Base-by-base conservation (phyloP, 92 coral and sea anemone genomes). In the Chrysogorgia sp. region DNA sequence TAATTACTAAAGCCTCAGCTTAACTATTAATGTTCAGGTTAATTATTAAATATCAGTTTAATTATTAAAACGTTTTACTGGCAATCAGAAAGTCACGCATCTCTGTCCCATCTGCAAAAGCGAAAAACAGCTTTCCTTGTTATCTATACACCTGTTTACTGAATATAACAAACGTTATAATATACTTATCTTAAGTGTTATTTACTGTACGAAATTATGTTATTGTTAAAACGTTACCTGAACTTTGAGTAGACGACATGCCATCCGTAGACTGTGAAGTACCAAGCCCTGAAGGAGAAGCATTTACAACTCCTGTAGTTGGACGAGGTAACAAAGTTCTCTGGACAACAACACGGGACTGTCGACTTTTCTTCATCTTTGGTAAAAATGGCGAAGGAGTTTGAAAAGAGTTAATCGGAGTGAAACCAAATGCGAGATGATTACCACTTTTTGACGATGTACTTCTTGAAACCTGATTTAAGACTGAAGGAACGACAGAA, bases 311-410 rank as follows among this genome's bases (percentile, higher is more conserved):
- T 49, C 64, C 34, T 29, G 78, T 31, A 14, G 75, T 80, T 49
- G 99, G 99, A 33, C 97, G 77, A 67, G 99, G 99, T 45, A 96
- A 47, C 69, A 96, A 66, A 40, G 88, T 96, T 81, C 97, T 89
- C 52, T 91, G 96, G 33, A 83, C 83, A 35, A 86, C 81, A 53
- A 69, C 85, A 62, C 47, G 79, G 34, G 96, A 82, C 45, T 77
- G 71, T 23, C 82, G 89, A 41, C 79, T 88, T 45, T 82, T 90
- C 58, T 79, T 86, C 60, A 83, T 75, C 30, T 83, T 84, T 7
- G 74, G 57, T 14, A 72, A 23, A 34, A 72, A 32, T 7, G 79
- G 79, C 9, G 79, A 72, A 0, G 79, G 65, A 25, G 30, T 34
- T 72, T 35, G 63, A 28, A 72, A 55, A 1, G 79, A 48, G 43